Base-by-base conservation (phyloP, 2,797 vertebrate species). In the Coccyzus lansbergi region DNA sequence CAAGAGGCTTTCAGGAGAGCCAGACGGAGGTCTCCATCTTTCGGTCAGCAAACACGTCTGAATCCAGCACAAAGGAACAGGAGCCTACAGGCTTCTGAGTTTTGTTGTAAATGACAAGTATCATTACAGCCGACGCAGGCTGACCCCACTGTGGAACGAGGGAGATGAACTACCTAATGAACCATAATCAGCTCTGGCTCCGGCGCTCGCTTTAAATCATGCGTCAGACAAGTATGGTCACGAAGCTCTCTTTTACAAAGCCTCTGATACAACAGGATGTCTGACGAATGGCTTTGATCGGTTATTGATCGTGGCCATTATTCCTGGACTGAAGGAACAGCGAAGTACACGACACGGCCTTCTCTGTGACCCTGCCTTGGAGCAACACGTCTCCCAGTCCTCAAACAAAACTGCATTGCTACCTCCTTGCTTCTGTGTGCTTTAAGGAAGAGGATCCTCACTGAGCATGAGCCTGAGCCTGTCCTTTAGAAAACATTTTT, bases 241-340 rank as follows among this genome's bases (percentile, higher is more conserved):
- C 2, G 0, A 74, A 63, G 71, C 10, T 48, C 42, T 34, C 34
- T 53, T 20, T 31, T 42, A 8, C 68, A 60, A 29, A 83, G 53
- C 28, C 62, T 64, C 72, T 36, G 58, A 8, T 16, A 21, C 20
- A 65, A 55, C 14, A 64, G 36, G 34, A 25, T 29, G 19, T 5
- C 40, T 40, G 33, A 3, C 0, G 19, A 80, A 49, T 11, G 14
- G 29, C 22, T 91, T 46, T 75, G 55, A 19, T 38, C 3, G 0
- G 15, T 81, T 70, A 48, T 67, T 56, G 51, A 49, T 56, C 3
- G 4, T 2, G 15, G 26, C 18, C 24, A 28, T 67, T 38, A 33
- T 33, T 83, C 46, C 40, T 80, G 79, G 17, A 14, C 17, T 62
- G 51, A 40, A 62, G 48, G 53, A 79, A n/a, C 31, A 62, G 40